These are phyloP conservation scores for Diphyllodes magnificus DNA, from an alignment of 2,113 vertebrate genomes.

Conservation along the genomic window DNA sequence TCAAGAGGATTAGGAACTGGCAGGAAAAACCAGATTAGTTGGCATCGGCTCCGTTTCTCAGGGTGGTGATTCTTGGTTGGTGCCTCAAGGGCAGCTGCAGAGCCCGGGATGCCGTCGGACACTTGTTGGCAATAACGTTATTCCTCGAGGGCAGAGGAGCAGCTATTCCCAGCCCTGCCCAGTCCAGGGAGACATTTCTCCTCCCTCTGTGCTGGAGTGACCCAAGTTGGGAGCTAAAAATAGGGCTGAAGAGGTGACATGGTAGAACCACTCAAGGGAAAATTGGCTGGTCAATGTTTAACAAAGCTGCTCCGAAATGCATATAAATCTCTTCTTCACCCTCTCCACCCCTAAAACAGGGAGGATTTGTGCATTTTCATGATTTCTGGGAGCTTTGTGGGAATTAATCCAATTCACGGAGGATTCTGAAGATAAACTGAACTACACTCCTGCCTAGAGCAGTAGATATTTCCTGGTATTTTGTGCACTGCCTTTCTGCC, in stretches of 20 bases:
- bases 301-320: background rate
- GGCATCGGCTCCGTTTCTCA: accelerated
- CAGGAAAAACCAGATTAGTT: background rate
- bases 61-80: background rate
- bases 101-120: accelerated
- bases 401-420: background rate
- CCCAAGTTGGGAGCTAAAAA: background rate
- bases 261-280: background rate
- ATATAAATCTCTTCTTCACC: background rate
- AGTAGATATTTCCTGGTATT: background rate
- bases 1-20: background rate
- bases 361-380: background rate
- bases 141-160: background rate
- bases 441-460: background rate
- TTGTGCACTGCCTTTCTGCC: background rate
- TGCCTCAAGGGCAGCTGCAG: background rate
- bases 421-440: background rate
- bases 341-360: background rate
- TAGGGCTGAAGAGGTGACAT: background rate
- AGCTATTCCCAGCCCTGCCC: background rate
- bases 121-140: accelerated
- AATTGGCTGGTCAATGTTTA: background rate
- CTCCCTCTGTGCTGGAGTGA: background rate
- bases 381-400: background rate
- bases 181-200: background rate